phyloP scores from a whole-genome alignment of 37 sponge, comb jelly and placozoan genomes.

The Halichondria panicea region DNA sequence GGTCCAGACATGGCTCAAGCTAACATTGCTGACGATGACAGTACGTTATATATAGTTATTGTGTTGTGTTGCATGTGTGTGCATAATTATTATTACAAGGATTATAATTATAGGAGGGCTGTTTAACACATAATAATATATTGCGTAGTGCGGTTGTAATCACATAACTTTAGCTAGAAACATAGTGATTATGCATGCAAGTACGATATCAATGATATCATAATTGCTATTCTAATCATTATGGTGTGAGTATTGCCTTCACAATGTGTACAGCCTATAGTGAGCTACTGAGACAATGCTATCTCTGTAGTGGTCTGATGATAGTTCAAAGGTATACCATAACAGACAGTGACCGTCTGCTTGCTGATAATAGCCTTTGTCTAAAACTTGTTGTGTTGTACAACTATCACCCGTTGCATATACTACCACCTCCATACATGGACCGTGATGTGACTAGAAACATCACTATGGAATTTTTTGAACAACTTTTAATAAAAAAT shows the following conservation, averaged over 20 bases:
- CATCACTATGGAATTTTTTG: neutral
- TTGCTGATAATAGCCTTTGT: conserved; percentile 4
- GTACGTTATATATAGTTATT: conserved; percentile 10
- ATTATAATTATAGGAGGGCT: too few species aligned
- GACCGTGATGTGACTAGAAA: neutral
- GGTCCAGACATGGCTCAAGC: conserved; percentile 6
- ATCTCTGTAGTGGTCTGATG: too few species aligned
- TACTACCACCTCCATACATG: neutral
- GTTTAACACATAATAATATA: too few species aligned
- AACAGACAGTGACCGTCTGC: conserved; percentile 14
- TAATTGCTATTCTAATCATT: too few species aligned
- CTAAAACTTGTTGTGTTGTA: neutral
- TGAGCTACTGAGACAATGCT: too few species aligned
- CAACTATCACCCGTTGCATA: neutral
- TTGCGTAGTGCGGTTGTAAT: too few species aligned
- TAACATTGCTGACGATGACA: conserved; percentile 34
- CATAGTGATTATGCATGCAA: too few species aligned
- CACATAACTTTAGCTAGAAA: too few species aligned
- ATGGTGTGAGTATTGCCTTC: too few species aligned
- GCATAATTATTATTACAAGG: neutral
- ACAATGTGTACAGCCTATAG: too few species aligned
- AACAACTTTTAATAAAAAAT: neutral
- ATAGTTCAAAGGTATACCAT: too few species aligned
- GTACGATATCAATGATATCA: too few species aligned
- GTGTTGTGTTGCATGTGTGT: conserved; percentile 29